A percentile compares a stretch with the other conserved stretches of the same genome.
Evolutionary conservation across 1,140 invertebrate genomes (phyloP).

Genomic region (Drosophila elegans): DNA sequence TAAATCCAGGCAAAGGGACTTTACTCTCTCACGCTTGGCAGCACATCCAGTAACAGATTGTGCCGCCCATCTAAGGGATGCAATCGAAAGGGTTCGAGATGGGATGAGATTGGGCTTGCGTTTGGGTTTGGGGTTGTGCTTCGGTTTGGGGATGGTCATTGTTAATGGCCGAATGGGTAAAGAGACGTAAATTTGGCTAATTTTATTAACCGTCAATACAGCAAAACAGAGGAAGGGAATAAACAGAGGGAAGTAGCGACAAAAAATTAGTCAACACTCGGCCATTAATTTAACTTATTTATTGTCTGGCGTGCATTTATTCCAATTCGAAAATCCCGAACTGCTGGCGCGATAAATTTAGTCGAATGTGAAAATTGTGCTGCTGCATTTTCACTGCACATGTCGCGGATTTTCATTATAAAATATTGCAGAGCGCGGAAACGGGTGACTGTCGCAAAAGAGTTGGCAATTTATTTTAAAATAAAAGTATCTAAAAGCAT

Average conservation of each 20-base stretch:
- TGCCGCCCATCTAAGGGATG: constrained; percentile 29
- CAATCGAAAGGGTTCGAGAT: constrained; percentile 24
- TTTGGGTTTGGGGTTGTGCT: neutral
- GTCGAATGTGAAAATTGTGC: constrained; percentile 84
- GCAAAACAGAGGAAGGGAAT: constrained; percentile 9
- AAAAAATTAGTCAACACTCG: constrained; percentile 50
- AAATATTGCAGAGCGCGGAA: constrained; percentile 65
- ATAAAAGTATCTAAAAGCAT: constrained; percentile 78
- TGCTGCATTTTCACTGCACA: constrained; percentile 69
- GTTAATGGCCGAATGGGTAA: constrained; percentile 64
- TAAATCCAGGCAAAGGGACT: constrained; percentile 75
- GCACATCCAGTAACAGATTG: constrained; percentile 39
- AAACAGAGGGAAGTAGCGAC: neutral
- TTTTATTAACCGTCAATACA: constrained; percentile 68
- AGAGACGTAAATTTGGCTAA: constrained; percentile 75
- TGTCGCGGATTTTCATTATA: constrained; percentile 81
- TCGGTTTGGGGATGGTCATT: constrained; percentile 26
- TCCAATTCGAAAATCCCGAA: constrained; percentile 72
- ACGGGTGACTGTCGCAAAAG: constrained; percentile 65
- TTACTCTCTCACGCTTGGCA: constrained; percentile 75
- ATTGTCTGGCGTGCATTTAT: constrained; percentile 75
- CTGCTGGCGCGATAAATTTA: constrained; percentile 75
- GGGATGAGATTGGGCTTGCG: constrained; percentile 9
- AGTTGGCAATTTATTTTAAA: constrained; percentile 81
- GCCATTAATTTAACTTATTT: constrained; percentile 84